Conservation (phyloP, 2,797 vertebrate species). For the Macropus fuliginosus region DNA sequence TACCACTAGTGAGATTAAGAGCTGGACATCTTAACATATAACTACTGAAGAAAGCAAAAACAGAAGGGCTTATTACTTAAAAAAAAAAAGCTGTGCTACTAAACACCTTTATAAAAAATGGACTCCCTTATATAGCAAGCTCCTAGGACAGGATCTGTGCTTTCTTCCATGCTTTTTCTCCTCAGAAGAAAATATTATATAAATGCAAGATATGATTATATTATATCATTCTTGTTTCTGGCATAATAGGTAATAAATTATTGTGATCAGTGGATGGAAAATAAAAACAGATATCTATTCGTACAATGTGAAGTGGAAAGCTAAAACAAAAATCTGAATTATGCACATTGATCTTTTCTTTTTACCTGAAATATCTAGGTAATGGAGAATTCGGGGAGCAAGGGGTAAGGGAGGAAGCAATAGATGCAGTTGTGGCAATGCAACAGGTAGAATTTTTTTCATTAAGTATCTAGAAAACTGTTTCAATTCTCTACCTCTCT, state of each 20-base stretch:
- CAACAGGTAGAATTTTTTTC: background rate
- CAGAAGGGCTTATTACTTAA: background rate
- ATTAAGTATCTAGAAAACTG: background rate
- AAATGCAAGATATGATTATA: background rate
- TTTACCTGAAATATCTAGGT: background rate
- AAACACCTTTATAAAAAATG: background rate
- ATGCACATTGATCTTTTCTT: background rate
- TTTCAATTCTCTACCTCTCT: background rate
- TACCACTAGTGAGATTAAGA: background rate
- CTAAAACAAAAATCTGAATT: constrained; percentile 1
- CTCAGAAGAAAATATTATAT: constrained; percentile 2
- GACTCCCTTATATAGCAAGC: background rate
- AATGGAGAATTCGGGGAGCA: background rate
- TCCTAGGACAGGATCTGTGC: background rate
- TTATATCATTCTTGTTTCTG: background rate
- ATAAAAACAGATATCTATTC: background rate
- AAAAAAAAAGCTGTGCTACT: constrained; percentile 35
- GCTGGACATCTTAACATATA: background rate
- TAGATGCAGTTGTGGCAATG: background rate
- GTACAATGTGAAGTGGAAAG: background rate
- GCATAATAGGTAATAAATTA: background rate
- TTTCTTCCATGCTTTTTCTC: background rate
- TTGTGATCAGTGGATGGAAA: background rate
- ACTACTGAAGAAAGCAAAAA: background rate
- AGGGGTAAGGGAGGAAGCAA: background rate